phyloP scores from a whole-genome alignment of 2,113 vertebrate genomes.

The Forbesichthys agassizii region DNA sequence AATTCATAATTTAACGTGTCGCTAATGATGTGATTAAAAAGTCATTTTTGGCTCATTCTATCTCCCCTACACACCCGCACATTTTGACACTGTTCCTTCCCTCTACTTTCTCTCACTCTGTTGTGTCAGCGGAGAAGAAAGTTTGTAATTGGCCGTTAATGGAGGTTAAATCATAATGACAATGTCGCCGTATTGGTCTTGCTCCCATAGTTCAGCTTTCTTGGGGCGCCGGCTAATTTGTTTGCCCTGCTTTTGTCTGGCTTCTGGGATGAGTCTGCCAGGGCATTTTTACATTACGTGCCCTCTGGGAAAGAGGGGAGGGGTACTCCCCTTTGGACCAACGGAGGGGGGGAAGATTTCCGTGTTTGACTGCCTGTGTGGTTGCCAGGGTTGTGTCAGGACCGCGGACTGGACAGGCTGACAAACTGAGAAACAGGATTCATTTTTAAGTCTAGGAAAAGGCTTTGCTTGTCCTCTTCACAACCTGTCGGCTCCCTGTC shows the following conservation, averaged over 20 bases:
- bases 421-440: conserved; percentile 19
- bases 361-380: background rate
- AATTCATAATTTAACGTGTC: conserved; percentile 71
- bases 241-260: conserved; percentile 28
- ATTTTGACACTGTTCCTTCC: conserved; percentile 3
- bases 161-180: conserved; percentile 61
- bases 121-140: conserved; percentile 44
- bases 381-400: conserved; percentile 20
- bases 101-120: conserved; percentile 8
- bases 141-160: conserved; percentile 65
- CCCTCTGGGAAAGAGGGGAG: conserved; percentile 8
- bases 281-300: conserved; percentile 18
- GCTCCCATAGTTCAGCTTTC: conserved; percentile 52
- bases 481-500: background rate
- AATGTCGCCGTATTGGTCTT: conserved; percentile 22
- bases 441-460: conserved; percentile 24
- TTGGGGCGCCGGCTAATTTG: conserved; percentile 52
- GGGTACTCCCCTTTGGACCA: background rate
- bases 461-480: conserved; percentile 17
- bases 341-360: no score
- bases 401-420: conserved; percentile 15
- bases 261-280: conserved; percentile 12
- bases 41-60: conserved; percentile 60
- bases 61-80: conserved; percentile 12
- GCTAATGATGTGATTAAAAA: conserved; percentile 78